These are phyloP conservation scores for Tipula vernalis DNA, from an alignment of 2,888 invertebrate species.

Conservation along the genomic window DNA sequence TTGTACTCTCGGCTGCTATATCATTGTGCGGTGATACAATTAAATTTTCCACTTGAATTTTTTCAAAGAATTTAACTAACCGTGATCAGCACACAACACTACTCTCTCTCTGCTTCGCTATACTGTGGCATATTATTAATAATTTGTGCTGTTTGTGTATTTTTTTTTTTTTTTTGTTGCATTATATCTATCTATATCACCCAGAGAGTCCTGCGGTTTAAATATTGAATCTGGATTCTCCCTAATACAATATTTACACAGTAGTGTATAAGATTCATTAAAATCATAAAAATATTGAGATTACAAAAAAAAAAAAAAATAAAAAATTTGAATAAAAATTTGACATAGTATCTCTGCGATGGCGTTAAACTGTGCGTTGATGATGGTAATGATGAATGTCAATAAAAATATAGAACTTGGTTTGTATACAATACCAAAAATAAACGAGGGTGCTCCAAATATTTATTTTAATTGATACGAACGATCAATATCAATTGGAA, in stretches of 20 bases:
- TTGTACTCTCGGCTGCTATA: background rate
- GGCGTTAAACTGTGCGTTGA: background rate
- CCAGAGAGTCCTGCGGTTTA: background rate
- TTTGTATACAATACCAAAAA: background rate
- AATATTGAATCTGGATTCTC: background rate
- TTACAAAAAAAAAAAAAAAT: background rate
- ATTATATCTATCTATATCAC: background rate
- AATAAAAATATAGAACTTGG: background rate
- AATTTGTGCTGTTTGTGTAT: background rate
- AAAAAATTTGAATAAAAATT: background rate
- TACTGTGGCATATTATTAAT: background rate
- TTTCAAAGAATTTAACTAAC: background rate
- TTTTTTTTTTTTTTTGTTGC: background rate
- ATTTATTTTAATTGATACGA: background rate
- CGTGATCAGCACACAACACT: background rate
- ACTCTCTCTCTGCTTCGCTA: background rate
- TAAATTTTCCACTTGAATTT: background rate
- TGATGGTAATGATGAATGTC: background rate
- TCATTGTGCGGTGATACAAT: background rate
- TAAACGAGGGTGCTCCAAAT: background rate
- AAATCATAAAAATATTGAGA: background rate
- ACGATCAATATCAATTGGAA: background rate
- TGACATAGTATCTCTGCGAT: background rate
- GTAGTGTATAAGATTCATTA: background rate
- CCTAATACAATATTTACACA: background rate